Evolutionary conservation across 2,888 invertebrate genomes (phyloP).

Genomic region (Antheraea assamensis): DNA sequence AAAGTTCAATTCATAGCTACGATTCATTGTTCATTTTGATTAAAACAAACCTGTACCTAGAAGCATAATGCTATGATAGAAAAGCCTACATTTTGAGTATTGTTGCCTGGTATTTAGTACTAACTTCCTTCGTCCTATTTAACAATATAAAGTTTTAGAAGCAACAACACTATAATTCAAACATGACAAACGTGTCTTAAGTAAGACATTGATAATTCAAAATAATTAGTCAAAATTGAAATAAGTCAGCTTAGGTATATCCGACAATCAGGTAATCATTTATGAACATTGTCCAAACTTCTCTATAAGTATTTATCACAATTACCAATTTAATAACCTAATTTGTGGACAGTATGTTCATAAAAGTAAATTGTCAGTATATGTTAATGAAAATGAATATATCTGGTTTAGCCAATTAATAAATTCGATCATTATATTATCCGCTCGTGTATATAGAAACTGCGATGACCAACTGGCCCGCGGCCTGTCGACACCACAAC

Average conservation of each 20-base stretch:
- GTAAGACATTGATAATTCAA: neutral
- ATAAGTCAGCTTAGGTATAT: neutral
- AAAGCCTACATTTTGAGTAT: no score
- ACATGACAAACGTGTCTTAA: neutral
- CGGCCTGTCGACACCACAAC: constrained; percentile 18
- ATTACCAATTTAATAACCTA: neutral
- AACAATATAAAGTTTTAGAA: neutral
- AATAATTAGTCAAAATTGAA: neutral
- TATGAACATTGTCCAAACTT: neutral
- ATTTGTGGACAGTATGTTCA: neutral
- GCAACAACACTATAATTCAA: neutral
- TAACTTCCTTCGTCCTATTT: no score
- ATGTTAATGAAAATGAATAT: constrained; percentile 5
- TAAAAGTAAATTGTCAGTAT: constrained; percentile 3
- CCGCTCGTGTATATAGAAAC: constrained; percentile 4
- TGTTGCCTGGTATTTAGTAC: no score
- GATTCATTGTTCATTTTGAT: no score
- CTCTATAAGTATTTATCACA: neutral
- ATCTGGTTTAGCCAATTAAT: constrained; percentile 12
- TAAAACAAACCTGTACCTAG: no score
- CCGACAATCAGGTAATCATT: neutral
- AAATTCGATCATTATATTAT: constrained; percentile 4
- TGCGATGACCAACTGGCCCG: neutral
- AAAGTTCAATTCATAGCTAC: no score
- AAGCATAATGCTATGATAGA: no score